These are phyloP conservation scores for Pangasius larnaudii DNA, from an alignment of 2,797 vertebrate genomes.

Conservation along the genomic window DNA sequence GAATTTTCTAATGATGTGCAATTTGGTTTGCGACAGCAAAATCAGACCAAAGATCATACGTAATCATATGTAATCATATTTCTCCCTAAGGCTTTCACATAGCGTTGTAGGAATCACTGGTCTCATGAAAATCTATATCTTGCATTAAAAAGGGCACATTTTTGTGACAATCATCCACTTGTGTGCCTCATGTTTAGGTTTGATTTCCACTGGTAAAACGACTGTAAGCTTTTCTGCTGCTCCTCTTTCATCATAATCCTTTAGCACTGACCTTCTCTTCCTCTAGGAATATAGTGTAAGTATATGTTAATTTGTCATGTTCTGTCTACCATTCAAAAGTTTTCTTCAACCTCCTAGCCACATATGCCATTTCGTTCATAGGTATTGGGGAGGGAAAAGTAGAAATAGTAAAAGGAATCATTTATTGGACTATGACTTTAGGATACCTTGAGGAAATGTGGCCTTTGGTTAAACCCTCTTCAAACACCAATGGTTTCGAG, in stretches of 20 bases:
- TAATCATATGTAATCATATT: background rate
- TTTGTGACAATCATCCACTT: background rate
- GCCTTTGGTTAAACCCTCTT: constrained; percentile 51
- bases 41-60: background rate
- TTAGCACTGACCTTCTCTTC: background rate
- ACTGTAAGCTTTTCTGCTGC: background rate
- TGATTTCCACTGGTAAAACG: background rate
- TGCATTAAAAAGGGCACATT: background rate
- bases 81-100: background rate
- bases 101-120: background rate
- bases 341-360: background rate
- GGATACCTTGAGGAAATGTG: constrained; percentile 45
- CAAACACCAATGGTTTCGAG: constrained; percentile 51
- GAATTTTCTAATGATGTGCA: background rate
- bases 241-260: constrained; percentile 3
- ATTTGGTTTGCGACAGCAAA: background rate
- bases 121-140: background rate
- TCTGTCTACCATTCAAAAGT: background rate
- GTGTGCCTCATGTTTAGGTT: background rate
- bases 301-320: background rate
- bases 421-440: constrained; percentile 46
- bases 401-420: constrained; percentile 9
- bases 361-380: constrained; percentile 14
- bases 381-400: background rate
- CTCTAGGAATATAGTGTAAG: background rate